Evolutionary conservation across 2,888 invertebrate genomes (phyloP).

Genomic region (Craniophora ligustri): DNA sequence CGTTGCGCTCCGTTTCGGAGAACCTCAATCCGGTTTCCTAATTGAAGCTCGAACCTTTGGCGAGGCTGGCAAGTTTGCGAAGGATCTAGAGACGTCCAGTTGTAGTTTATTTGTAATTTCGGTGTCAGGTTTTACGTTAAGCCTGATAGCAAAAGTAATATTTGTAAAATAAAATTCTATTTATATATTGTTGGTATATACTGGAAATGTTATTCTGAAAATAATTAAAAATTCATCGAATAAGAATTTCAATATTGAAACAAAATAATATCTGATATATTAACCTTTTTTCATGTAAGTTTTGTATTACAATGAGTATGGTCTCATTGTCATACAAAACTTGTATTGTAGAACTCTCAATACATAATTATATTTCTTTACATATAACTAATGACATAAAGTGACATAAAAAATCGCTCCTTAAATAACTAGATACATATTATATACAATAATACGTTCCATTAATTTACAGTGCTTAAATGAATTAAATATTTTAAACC

Average conservation of each 20-base stretch:
- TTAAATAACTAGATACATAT: constrained; percentile 2
- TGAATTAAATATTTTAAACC: constrained; percentile 8
- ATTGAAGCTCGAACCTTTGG: constrained; percentile 43
- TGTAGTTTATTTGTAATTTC: constrained; percentile 36
- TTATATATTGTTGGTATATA: background rate
- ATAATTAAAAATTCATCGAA: background rate
- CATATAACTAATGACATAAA: constrained; percentile 23
- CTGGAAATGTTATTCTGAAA: background rate
- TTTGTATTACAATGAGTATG: background rate
- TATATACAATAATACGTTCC: constrained; percentile 1
- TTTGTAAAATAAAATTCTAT: constrained; percentile 1
- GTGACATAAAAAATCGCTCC: constrained; percentile 20
- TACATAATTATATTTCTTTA: background rate
- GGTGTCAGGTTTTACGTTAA: constrained; percentile 25
- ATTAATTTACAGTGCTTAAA: too few species aligned
- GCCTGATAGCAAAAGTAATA: constrained; percentile 1
- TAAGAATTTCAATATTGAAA: background rate
- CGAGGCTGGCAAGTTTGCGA: constrained; percentile 29
- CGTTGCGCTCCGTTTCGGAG: constrained; percentile 38
- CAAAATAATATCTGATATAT: too few species aligned
- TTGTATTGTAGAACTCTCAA: background rate
- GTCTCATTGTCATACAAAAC: constrained; percentile 34
- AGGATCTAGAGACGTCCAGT: constrained; percentile 15
- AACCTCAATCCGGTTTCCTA: constrained; percentile 47
- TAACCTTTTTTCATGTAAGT: too few species aligned